Conservation (phyloP, 1,140 invertebrate species). For the Chironomus tepperi region DNA sequence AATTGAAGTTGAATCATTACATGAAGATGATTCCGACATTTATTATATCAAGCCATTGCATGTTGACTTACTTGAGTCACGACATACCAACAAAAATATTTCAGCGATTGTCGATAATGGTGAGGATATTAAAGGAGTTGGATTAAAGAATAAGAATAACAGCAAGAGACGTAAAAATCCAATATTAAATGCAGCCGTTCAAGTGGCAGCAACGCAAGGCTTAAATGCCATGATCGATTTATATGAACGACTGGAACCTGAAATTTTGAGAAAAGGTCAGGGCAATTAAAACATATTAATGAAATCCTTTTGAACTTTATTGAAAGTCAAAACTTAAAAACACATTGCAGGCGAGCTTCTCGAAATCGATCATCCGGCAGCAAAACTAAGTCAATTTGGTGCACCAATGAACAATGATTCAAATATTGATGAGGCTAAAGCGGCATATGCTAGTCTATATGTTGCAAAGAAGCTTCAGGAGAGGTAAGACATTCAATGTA, state of each 20-base stretch:
- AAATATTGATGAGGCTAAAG: conserved; percentile 33
- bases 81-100: not conserved
- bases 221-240: conserved; percentile 37
- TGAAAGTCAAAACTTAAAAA: not conserved
- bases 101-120: not conserved
- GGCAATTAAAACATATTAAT: conserved; percentile 17
- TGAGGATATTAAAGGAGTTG: not conserved
- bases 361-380: conserved; percentile 37
- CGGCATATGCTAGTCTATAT: conserved; percentile 37
- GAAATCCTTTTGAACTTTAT: conserved; percentile 25
- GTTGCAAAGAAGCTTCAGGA: conserved; percentile 38
- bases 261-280: conserved; percentile 38
- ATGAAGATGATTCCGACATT: not conserved
- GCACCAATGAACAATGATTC: conserved; percentile 32
- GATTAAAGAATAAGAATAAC: not conserved
- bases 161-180: conserved; percentile 15
- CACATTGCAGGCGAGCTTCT: conserved; percentile 34
- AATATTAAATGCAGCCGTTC: conserved; percentile 30
- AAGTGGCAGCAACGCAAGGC: conserved; percentile 36
- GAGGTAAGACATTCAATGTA: conserved; percentile 37
- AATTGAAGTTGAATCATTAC: not conserved
- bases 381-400: conserved; percentile 36
- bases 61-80: not conserved
- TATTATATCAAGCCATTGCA: not conserved
- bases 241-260: conserved; percentile 35